Conservation (phyloP, 2,797 vertebrate genomes). For the Myotis planiceps region DNA sequence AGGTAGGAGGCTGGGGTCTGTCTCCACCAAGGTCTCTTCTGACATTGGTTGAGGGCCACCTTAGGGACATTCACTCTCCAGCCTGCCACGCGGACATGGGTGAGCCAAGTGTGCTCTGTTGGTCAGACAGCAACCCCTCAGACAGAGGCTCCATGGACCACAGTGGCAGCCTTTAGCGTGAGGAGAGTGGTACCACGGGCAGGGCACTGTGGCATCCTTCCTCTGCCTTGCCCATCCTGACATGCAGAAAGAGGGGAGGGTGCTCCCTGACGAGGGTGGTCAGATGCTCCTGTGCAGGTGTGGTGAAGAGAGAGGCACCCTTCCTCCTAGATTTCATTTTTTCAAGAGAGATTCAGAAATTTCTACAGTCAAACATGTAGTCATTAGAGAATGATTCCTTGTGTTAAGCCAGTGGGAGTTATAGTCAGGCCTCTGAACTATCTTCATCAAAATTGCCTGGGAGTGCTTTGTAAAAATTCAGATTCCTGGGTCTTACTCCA, state of each 20-base stretch:
- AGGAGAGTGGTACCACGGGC: background rate
- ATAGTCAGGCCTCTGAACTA: background rate
- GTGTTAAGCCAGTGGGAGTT: background rate
- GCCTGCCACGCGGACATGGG: background rate
- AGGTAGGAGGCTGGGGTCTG: background rate
- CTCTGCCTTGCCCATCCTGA: background rate
- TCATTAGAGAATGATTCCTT: background rate
- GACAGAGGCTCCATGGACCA: background rate
- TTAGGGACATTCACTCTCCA: background rate
- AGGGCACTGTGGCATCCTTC: background rate
- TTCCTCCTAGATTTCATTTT: constrained; percentile 2
- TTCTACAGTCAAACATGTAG: background rate
- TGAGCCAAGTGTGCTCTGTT: background rate
- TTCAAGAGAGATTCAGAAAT: background rate
- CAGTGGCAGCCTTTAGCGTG: background rate
- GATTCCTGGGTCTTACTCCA: background rate
- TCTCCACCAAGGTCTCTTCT: background rate
- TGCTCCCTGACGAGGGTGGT: background rate
- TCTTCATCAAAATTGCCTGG: background rate
- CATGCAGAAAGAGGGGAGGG: background rate
- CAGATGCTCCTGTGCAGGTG: background rate
- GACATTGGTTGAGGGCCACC: background rate
- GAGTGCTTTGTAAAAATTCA: constrained; percentile 4
- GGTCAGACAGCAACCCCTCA: background rate
- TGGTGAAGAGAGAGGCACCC: background rate